phyloP scores from a whole-genome alignment of 2,888 invertebrate species.

The Amblyteles armatorius region DNA sequence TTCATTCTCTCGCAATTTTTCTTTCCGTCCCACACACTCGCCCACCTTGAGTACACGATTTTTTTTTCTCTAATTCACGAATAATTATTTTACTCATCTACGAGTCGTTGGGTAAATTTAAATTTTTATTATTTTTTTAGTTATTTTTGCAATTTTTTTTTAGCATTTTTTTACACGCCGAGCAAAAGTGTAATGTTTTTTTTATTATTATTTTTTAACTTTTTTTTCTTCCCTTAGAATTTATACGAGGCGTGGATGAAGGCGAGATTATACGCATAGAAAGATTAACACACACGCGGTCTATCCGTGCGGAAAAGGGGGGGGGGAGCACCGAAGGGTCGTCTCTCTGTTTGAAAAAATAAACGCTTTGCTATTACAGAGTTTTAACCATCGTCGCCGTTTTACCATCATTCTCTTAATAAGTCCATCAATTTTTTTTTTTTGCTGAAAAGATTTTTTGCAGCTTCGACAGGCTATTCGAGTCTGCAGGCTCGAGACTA shows the following conservation, averaged over 20 bases:
- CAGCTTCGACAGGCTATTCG: not conserved
- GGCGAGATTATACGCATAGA: conserved; percentile 56
- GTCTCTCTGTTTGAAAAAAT: conserved; percentile 67
- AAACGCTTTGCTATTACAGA: conserved; percentile 64
- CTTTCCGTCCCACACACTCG: not conserved
- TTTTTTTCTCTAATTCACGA: conserved; percentile 21
- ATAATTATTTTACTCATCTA: conserved; percentile 23
- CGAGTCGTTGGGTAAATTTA: conserved; percentile 3
- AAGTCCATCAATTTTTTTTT: no score
- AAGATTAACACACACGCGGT: conserved; percentile 52
- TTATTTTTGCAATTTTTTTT: not conserved
- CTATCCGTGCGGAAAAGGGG: conserved; percentile 32
- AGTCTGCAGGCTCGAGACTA: not conserved
- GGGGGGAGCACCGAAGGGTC: conserved; percentile 14
- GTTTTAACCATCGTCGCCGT: conserved; percentile 20
- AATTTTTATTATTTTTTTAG: no score
- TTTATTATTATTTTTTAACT: conserved; percentile 1
- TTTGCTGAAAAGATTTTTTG: not conserved
- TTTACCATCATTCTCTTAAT: not conserved
- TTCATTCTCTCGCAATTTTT: conserved; percentile 15
- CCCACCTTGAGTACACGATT: not conserved
- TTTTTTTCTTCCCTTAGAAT: conserved; percentile 29
- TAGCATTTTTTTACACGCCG: conserved; percentile 10
- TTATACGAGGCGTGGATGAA: conserved; percentile 60
- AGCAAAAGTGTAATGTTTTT: conserved; percentile 14